Evolutionary conservation across 2,797 vertebrate genomes (phyloP).

Genomic region (Pseudochirops cupreus): DNA sequence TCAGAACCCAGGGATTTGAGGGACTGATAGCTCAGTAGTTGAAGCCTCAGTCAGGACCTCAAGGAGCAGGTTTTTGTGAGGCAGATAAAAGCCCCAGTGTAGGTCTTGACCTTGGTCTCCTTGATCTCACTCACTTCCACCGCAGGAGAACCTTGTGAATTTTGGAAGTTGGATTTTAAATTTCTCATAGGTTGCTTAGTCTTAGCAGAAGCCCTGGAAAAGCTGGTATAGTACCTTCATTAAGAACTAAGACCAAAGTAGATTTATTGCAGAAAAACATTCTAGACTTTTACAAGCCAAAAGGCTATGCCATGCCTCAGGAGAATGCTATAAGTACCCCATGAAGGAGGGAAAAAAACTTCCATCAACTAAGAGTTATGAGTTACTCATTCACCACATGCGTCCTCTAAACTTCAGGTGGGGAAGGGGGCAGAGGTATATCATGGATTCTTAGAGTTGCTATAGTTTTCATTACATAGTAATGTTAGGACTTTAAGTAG

Average conservation of each 20-base stretch:
- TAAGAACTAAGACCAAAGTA: not conserved
- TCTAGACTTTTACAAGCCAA: not conserved
- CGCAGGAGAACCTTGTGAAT: not conserved
- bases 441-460: no score
- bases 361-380: not conserved
- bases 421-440: not conserved
- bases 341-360: not conserved
- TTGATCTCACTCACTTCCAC: not conserved
- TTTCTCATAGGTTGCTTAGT: not conserved
- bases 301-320: not conserved
- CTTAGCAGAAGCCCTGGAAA: not conserved
- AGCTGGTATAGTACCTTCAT: not conserved
- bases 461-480: no score
- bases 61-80: not conserved
- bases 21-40: not conserved
- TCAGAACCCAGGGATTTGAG: not conserved
- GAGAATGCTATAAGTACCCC: not conserved
- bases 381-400: not conserved
- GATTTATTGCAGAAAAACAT: not conserved
- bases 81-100: not conserved
- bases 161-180: not conserved
- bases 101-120: not conserved
- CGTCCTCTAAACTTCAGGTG: not conserved
- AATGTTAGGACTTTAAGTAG: no score
- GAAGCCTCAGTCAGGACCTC: not conserved